Conservation (phyloP, 1,140 invertebrate species). For the Aphis gossypii region DNA sequence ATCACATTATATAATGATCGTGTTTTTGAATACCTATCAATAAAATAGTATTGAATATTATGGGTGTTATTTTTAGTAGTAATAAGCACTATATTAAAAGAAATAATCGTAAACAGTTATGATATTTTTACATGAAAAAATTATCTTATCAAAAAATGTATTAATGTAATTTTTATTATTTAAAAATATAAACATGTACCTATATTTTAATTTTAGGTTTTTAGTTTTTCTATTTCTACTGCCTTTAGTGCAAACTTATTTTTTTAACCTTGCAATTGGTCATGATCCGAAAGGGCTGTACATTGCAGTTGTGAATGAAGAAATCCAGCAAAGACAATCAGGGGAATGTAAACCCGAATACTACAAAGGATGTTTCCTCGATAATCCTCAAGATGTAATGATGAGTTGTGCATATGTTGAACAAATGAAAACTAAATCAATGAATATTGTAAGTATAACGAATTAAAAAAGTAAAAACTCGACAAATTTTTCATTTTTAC, state of each 20-base stretch:
- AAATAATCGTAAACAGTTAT: not conserved
- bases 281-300: slow-evolving; percentile 59
- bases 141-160: not conserved
- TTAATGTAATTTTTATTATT: not conserved
- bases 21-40: not conserved
- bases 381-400: slow-evolving; percentile 57
- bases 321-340: slow-evolving; percentile 45
- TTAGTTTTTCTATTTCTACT: slow-evolving; percentile 59
- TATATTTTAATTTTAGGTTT: slow-evolving; percentile 21
- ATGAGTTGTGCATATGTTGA: slow-evolving; percentile 59
- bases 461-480: not conserved
- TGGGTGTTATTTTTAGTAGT: not conserved
- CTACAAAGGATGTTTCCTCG: slow-evolving; percentile 56
- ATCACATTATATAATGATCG: not conserved
- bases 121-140: not conserved
- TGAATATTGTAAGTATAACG: slow-evolving; percentile 49
- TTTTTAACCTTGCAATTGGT: slow-evolving; percentile 60
- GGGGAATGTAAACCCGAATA: slow-evolving; percentile 53
- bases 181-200: not conserved
- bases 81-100: not conserved
- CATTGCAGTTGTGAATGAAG: slow-evolving; percentile 59
- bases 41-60: not conserved
- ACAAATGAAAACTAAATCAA: slow-evolving; percentile 40
- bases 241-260: slow-evolving; percentile 58
- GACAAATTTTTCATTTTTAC: not conserved